phyloP scores from a whole-genome alignment of 2,113 vertebrate species.

The Numida meleagris region DNA sequence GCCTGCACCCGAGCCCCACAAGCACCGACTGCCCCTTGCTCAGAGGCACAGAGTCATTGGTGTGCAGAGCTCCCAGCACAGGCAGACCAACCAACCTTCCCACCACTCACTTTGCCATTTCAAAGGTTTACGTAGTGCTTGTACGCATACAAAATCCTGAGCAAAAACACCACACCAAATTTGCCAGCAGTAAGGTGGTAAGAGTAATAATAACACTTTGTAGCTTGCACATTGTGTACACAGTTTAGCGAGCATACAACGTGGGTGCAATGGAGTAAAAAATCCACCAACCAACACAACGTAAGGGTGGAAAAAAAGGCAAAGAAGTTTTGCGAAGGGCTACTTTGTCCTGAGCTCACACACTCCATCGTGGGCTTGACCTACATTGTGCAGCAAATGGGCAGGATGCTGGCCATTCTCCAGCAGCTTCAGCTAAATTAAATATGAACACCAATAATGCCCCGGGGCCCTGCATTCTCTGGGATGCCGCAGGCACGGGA shows the following conservation, averaged over 20 bases:
- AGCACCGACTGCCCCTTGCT: not conserved
- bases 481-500: slow-evolving; percentile 8
- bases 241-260: not conserved
- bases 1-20: not conserved
- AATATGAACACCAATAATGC: slow-evolving; percentile 41
- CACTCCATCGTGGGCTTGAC: not conserved
- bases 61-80: not conserved
- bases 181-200: not conserved
- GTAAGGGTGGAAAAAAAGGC: not conserved
- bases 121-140: not conserved
- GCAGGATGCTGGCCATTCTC: slow-evolving; percentile 37
- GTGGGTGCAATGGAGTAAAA: not conserved
- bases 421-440: slow-evolving; percentile 43
- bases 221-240: not conserved
- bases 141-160: not conserved
- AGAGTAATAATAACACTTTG: not conserved
- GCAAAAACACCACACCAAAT: not conserved
- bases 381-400: slow-evolving; percentile 6
- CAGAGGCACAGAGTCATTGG: not conserved
- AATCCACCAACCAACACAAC: not conserved
- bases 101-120: not conserved
- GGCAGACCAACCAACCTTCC: not conserved
- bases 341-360: not conserved
- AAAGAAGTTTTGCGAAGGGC: not conserved
- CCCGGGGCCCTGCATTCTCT: not conserved